These are phyloP conservation scores for Odobenus rosmarus DNA, from an alignment of 2,113 vertebrate genomes.

Conservation along the genomic window DNA sequence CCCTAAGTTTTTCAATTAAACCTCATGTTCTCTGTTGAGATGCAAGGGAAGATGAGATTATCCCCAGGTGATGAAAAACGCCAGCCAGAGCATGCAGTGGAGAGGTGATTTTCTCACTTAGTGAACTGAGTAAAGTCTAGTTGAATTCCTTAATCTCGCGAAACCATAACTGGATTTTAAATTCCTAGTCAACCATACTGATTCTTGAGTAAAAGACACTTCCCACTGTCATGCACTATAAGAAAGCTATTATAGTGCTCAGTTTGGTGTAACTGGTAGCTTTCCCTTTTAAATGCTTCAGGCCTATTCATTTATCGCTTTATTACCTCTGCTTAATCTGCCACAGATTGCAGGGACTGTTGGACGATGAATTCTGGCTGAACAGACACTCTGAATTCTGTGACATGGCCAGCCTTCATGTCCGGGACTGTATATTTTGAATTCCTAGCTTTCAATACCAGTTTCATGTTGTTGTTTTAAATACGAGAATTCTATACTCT, in stretches of 20 bases:
- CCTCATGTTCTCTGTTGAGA: neutral
- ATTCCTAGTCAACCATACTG: neutral
- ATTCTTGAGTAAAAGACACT: conserved; percentile 36
- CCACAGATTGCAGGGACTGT: neutral
- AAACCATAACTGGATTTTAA: neutral
- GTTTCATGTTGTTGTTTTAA: neutral
- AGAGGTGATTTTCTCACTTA: neutral
- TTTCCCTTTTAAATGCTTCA: conserved; percentile 21
- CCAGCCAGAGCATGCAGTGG: neutral
- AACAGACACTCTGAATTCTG: neutral
- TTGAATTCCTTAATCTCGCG: conserved; percentile 30
- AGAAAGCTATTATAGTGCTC: conserved; percentile 66
- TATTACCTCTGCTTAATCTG: neutral
- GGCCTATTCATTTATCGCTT: conserved; percentile 45
- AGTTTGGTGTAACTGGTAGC: conserved; percentile 31
- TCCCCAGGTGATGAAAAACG: neutral
- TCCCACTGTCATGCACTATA: conserved; percentile 20
- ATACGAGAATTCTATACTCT: neutral
- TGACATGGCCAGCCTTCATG: neutral
- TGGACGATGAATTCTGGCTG: neutral
- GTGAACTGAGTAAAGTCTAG: neutral
- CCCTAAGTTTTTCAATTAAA: neutral
- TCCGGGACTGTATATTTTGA: neutral
- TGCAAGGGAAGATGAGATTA: neutral
- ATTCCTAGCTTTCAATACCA: neutral